Evolutionary conservation across 2,113 vertebrate species (phyloP).

Genomic region (Neolamprologus hecqui): DNA sequence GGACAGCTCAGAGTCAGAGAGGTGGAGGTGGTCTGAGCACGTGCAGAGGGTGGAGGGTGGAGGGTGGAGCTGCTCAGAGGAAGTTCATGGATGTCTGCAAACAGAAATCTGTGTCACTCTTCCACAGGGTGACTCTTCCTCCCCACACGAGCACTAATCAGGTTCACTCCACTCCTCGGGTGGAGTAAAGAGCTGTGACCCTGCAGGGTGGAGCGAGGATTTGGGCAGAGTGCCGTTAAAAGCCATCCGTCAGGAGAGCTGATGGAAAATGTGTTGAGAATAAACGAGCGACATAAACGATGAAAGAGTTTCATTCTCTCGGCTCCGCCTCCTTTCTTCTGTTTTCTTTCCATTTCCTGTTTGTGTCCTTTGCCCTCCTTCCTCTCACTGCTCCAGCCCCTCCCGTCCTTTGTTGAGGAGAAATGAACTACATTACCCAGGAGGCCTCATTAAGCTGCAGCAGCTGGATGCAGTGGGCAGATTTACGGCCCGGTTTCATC

Average conservation of each 20-base stretch:
- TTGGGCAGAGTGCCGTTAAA: neutral
- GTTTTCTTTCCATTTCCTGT: neutral
- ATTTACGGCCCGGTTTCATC: neutral
- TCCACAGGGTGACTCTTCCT: neutral
- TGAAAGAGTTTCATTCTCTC: neutral
- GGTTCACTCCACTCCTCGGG: neutral
- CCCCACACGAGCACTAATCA: neutral
- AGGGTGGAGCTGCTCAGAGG: neutral
- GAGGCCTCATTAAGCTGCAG: constrained; percentile 31
- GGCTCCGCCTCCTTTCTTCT: neutral
- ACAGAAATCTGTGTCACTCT: neutral
- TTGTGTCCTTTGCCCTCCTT: neutral
- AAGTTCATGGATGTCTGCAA: neutral
- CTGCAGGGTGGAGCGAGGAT: neutral
- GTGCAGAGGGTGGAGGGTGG: accelerated
- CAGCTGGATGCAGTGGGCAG: constrained; percentile 3
- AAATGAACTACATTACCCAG: constrained; percentile 10
- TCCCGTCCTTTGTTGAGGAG: accelerated
- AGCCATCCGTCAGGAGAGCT: neutral
- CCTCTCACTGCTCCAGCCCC: neutral
- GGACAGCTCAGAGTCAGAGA: neutral
- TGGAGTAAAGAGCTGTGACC: neutral
- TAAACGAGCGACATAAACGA: neutral
- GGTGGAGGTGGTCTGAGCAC: neutral
- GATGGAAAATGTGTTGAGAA: neutral